A percentile compares a stretch with the other conserved stretches of the same genome.
Evolutionary conservation across 2,797 vertebrate genomes (phyloP).

Genomic region (Potorous gilbertii): DNA sequence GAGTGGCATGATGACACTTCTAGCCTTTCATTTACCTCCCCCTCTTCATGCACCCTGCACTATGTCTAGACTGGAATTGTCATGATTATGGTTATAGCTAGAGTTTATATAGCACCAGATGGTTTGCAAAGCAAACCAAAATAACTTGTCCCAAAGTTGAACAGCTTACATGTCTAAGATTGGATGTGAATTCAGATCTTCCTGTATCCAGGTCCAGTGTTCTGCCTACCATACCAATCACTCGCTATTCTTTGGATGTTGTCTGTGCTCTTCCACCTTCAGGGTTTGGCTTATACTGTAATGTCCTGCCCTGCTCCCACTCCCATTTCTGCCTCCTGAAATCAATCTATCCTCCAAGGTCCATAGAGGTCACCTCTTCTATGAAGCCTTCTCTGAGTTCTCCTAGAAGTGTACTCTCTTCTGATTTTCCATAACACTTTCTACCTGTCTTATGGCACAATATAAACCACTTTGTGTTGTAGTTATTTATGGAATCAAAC

Average conservation of each 20-base stretch:
- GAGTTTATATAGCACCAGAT: background rate
- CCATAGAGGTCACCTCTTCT: background rate
- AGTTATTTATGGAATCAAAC: background rate
- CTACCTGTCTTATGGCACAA: too few species aligned
- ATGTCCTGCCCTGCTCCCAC: background rate
- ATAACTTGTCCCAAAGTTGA: background rate
- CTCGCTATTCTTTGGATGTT: background rate
- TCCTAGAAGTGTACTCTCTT: background rate
- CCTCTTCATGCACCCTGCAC: background rate
- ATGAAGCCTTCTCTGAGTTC: slow-evolving; percentile 3
- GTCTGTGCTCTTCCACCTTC: background rate
- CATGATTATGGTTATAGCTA: background rate
- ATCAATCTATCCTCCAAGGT: slow-evolving; percentile 2
- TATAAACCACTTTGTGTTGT: too few species aligned
- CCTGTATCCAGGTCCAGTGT: too few species aligned
- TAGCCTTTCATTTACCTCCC: background rate
- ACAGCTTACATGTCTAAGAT: background rate
- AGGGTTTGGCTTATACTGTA: background rate
- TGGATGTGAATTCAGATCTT: background rate
- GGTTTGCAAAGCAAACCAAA: background rate
- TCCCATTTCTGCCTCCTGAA: slow-evolving; percentile 27
- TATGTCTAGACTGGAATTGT: background rate
- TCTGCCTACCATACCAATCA: background rate
- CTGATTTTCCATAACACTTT: background rate
- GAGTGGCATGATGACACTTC: background rate